Conservation (phyloP, 2,888 invertebrate species). For the Ceriagrion tenellum region DNA sequence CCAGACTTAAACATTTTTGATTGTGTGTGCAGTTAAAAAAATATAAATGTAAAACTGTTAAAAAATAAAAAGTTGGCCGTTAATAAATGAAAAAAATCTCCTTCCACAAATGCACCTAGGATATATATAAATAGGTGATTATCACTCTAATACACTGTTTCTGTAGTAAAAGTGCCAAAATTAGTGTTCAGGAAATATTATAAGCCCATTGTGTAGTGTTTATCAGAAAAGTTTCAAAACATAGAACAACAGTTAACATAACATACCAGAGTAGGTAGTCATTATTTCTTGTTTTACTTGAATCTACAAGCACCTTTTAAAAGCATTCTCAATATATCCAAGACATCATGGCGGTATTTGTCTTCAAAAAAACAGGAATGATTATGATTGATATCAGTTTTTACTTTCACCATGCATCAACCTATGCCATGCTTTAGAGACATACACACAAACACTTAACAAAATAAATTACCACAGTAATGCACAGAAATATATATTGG, state of each 20-base stretch:
- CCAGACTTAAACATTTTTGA: conserved; percentile 23
- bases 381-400: conserved; percentile 5
- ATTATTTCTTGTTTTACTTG: conserved; percentile 53
- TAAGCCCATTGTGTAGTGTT: conserved; percentile 53
- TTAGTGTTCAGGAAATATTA: conserved; percentile 27
- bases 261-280: conserved; percentile 41
- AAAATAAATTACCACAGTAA: conserved; percentile 49
- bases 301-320: conserved; percentile 57
- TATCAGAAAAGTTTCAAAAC: not conserved
- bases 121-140: conserved; percentile 17
- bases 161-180: conserved; percentile 28
- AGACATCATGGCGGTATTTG: conserved; percentile 1
- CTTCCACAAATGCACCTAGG: not conserved
- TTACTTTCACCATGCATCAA: not conserved
- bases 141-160: not conserved
- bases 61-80: not conserved
- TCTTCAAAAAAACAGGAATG: conserved; percentile 3
- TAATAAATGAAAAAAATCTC: not conserved
- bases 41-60: not conserved
- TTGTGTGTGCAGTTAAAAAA: not conserved
- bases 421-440: not conserved
- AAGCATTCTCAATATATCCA: conserved; percentile 37
- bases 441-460: conserved; percentile 20
- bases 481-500: conserved; percentile 29
- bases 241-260: conserved; percentile 49